Evolutionary conservation across 2,888 invertebrate species (phyloP), one percentile per base, ranked within the genome.

Genomic region (Taphrorychus bicolor): DNA sequence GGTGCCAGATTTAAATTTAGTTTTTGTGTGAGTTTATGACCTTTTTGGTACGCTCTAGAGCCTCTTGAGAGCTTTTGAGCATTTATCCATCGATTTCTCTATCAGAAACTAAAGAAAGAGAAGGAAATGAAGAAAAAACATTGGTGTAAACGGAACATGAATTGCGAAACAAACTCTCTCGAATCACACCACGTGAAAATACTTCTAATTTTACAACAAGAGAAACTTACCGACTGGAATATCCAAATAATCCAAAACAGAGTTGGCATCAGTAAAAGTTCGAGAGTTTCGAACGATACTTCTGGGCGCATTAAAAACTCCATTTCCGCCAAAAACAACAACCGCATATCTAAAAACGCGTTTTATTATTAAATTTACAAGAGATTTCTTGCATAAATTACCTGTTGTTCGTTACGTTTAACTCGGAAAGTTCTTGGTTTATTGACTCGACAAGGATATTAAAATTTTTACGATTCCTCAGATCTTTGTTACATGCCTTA

Each of bases 281-380:
- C 87, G 84, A 76, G 89, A 89, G 75, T 91, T 87, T 63, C 90
- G 85, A 70, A 91, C 87, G 3, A 96, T 85, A 70, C 90, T 91
- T 52, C 91, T 88, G 0, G 95, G 91, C 9, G 85, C 83, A 54
- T 88, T 86, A 79, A 87, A 92, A 40, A 93, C 88, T 18, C 91
- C 90, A 72, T 87, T 82, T 0, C 95, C 95, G 14, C 95, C 95
- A 82, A 91, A 97, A 0, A 89, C 88, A 0, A 95, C 89, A 0
- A 94, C 85, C 0, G 94, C 89, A 84, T 92, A 97, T 73, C 94
- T 91, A 14, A 76, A 79, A 59, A 21, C 63, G 40, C 19, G 41
- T 56, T 65, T 64, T 65, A 69, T 60, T 65, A 60, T 60, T 65
- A 61, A 60, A 58, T 61, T 61, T 61, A 42, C 59, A 61, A 49